These are phyloP conservation scores for Rhopalosiphum maidis DNA, from an alignment of 1,140 invertebrate genomes.

Conservation along the genomic window DNA sequence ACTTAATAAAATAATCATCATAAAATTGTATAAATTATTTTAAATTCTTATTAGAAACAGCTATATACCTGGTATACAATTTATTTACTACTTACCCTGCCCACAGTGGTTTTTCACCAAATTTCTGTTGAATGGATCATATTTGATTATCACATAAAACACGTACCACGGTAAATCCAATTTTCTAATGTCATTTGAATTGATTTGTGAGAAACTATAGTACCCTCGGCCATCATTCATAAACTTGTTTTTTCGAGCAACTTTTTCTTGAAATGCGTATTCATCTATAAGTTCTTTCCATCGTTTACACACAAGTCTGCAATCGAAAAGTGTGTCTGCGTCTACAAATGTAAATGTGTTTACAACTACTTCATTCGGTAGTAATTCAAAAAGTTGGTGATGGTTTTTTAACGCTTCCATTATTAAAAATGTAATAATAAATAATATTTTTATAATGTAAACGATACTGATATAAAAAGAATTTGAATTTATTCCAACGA, in stretches of 20 bases:
- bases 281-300: not conserved
- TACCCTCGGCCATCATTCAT: not conserved
- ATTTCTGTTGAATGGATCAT: slow-evolving; percentile 57
- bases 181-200: not conserved
- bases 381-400: not conserved
- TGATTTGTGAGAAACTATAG: slow-evolving; percentile 22
- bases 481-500: too few species aligned
- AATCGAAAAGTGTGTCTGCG: not conserved
- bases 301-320: not conserved
- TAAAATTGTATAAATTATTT: not conserved
- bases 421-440: not conserved
- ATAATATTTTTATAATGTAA: too few species aligned
- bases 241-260: not conserved
- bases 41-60: not conserved
- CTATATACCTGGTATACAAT: not conserved
- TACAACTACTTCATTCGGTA: slow-evolving; percentile 14
- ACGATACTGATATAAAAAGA: too few species aligned
- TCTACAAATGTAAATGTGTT: not conserved
- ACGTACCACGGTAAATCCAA: slow-evolving; percentile 35
- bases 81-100: slow-evolving; percentile 46
- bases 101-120: slow-evolving; percentile 53
- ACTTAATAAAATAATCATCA: not conserved
- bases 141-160: slow-evolving; percentile 45
- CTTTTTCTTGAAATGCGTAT: slow-evolving; percentile 36
- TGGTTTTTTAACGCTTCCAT: not conserved